phyloP scores from a whole-genome alignment of 2,888 invertebrate genomes.

The Therioaphis trifolii region DNA sequence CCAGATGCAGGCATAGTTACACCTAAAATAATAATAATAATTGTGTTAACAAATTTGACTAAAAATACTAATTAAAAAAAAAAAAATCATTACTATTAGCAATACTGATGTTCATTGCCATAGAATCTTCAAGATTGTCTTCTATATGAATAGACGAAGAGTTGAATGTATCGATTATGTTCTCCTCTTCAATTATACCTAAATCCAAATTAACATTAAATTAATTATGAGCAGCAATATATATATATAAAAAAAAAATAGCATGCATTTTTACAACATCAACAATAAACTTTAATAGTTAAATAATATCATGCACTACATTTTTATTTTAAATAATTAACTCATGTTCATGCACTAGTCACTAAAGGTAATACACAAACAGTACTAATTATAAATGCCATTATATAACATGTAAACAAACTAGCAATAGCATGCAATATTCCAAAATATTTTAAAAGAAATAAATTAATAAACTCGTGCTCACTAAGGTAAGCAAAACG shows the following conservation, averaged over 20 bases:
- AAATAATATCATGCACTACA: too few species aligned
- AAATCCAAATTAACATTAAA: background rate
- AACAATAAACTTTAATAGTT: too few species aligned
- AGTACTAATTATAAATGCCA: background rate
- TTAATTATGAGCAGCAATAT: too few species aligned
- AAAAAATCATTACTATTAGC: slow-evolving; percentile 1
- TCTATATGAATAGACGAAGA: background rate
- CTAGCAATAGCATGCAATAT: slow-evolving; percentile 7
- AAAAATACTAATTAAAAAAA: too few species aligned
- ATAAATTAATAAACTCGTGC: too few species aligned
- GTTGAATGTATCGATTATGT: too few species aligned
- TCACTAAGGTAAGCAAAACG: too few species aligned
- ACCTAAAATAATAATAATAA: slow-evolving; percentile 21
- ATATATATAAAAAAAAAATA: too few species aligned
- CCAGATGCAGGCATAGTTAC: background rate
- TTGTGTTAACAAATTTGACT: background rate
- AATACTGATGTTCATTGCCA: slow-evolving; percentile 21
- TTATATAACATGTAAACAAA: slow-evolving; percentile 9
- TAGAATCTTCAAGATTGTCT: slow-evolving; percentile 9
- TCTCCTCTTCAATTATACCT: background rate
- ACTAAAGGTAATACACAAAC: too few species aligned
- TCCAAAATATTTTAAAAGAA: background rate
- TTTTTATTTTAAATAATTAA: too few species aligned
- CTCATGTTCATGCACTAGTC: too few species aligned
- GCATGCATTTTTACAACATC: too few species aligned